Percentiles rank a stretch among this genome's conserved stretches.
Conservation (phyloP, 2,888 invertebrate genomes). For the Erebia epiphron region DNA sequence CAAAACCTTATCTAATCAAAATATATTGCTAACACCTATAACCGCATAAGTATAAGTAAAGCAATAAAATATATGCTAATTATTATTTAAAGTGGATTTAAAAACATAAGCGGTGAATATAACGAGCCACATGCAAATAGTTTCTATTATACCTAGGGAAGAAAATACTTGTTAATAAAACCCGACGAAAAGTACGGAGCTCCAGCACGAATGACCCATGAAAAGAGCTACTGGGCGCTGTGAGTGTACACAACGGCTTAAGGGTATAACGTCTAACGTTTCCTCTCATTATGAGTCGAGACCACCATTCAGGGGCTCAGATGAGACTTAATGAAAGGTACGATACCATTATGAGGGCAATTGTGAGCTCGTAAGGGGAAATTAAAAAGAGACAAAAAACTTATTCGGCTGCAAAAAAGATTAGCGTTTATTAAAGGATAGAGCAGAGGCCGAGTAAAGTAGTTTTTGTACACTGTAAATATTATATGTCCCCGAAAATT, state of each 20-base stretch:
- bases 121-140: constrained; percentile 41
- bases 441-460: neutral
- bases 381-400: constrained; percentile 73
- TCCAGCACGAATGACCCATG: constrained; percentile 62
- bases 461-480: no score
- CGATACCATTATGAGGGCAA: constrained; percentile 77
- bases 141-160: constrained; percentile 45
- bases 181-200: constrained; percentile 53
- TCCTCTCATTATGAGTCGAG: constrained; percentile 68
- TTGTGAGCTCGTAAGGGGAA: constrained; percentile 77
- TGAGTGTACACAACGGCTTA: constrained; percentile 70
- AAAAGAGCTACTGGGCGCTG: constrained; percentile 60
- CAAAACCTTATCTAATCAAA: no score
- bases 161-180: constrained; percentile 62
- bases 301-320: constrained; percentile 71
- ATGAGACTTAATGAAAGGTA: constrained; percentile 78
- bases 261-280: constrained; percentile 67
- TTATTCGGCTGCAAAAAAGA: constrained; percentile 31
- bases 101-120: neutral
- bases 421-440: constrained; percentile 26
- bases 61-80: neutral
- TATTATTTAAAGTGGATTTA: neutral
- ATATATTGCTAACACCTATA: neutral
- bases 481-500: no score
- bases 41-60: neutral